Percentiles rank a stretch among this genome's conserved stretches.
Evolutionary conservation across 2,113 vertebrate species (phyloP).

Genomic region (Pachycephala philippinensis): DNA sequence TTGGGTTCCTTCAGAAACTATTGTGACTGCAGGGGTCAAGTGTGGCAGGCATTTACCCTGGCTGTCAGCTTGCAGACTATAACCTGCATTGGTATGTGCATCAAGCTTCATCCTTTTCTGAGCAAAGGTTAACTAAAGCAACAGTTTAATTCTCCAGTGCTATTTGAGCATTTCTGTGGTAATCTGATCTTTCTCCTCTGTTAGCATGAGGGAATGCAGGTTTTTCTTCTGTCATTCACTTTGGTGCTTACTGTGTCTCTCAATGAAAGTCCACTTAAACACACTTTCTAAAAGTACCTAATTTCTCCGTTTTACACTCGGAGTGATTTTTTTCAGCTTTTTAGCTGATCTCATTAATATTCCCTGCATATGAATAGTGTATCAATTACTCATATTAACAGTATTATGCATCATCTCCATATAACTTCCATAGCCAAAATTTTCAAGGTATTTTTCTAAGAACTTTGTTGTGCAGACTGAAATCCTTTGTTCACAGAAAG

Average conservation of each 20-base stretch:
- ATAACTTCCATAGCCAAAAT: neutral
- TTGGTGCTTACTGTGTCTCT: neutral
- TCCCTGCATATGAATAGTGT: neutral
- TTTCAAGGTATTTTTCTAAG: neutral
- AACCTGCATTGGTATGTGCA: neutral
- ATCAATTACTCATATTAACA: neutral
- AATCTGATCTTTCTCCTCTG: neutral
- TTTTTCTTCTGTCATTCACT: neutral
- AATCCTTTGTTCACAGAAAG: neutral
- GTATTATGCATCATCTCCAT: neutral
- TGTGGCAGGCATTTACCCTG: neutral
- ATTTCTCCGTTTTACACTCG: neutral
- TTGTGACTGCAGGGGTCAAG: accelerated
- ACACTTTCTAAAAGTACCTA: neutral
- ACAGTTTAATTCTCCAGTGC: neutral
- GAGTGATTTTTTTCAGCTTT: neutral
- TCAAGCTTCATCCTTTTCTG: neutral
- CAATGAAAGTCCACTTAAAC: neutral
- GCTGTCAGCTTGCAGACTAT: neutral
- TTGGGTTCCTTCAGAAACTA: neutral
- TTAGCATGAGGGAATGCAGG: neutral
- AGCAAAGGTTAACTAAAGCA: constrained; percentile 37
- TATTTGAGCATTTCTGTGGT: neutral
- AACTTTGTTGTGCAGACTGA: neutral
- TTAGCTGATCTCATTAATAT: neutral